These are phyloP conservation scores for Pseudorectes ferrugineus DNA, from an alignment of 2,113 vertebrate species.

Conservation along the genomic window DNA sequence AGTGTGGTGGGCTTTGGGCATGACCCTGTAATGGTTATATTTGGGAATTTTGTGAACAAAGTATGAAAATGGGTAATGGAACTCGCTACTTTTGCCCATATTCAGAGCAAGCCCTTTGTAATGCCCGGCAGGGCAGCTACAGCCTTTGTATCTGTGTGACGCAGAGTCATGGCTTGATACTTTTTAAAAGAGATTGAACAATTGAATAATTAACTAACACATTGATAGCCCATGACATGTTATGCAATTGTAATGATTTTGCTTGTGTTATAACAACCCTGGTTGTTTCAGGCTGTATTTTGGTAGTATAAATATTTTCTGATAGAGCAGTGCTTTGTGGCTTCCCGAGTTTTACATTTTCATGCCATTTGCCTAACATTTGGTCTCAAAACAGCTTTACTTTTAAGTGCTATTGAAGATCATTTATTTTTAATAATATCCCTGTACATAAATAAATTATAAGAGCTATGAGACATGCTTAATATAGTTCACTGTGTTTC, in stretches of 20 bases:
- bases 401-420: slow-evolving; percentile 68
- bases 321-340: slow-evolving; percentile 38
- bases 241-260: not conserved
- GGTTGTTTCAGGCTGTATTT: slow-evolving; percentile 16
- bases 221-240: not conserved
- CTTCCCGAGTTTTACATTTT: slow-evolving; percentile 57
- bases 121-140: not conserved
- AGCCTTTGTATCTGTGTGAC: not conserved
- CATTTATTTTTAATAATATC: slow-evolving; percentile 72
- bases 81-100: accelerated
- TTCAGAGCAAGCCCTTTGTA: not conserved
- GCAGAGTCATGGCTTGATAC: not conserved
- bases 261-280: not conserved
- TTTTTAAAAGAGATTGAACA: not conserved
- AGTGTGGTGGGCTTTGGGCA: not conserved
- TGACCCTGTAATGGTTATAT: not conserved
- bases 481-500: slow-evolving; percentile 46
- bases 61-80: not conserved
- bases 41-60: not conserved
- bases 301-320: slow-evolving; percentile 39
- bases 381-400: slow-evolving; percentile 63
- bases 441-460: slow-evolving; percentile 68
- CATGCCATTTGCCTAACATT: slow-evolving; percentile 65
- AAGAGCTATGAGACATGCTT: slow-evolving; percentile 46
- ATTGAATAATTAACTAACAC: not conserved